Base-by-base conservation (phyloP, 2,797 vertebrate genomes). In the Manis javanica region DNA sequence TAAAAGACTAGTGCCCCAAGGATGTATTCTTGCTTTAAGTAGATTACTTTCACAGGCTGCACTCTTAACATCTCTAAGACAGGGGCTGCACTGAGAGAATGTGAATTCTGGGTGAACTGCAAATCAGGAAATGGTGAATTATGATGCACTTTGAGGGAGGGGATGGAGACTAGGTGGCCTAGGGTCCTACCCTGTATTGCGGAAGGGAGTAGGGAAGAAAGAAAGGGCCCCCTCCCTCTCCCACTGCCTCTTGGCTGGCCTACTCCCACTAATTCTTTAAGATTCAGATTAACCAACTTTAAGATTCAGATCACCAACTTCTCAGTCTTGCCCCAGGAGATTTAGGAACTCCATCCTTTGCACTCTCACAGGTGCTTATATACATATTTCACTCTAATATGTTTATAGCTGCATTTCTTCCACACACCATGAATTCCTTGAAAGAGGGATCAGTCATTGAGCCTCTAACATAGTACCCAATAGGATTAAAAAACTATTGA, bases 391-490 rank as follows among this genome's bases (percentile, higher is more conserved):
- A 75, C 87, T 92, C 63, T 94, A 5, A 66, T 83, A 46, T 87
- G 46, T 93, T 92, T 94, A 88, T 75, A 74, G 77, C 53, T 83
- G 57, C 23, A 69, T 63, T 83, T 92, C 64, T 93, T 37, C 49
- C 64, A 82, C 42, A 94, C 61, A 96, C 2, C 68, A 84, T 57
- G 15, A 53, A n/a, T 95, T 96, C 64, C 55, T 91, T 39, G 15
- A 94, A 96, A 95, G 26, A 95, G 89, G 46, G 34, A 61, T 74
- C 37, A 63, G 39, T 75, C 46, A 77, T 57, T 78, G 61, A 88
- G 42, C 14, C 68, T 64, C 21, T 74, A 85, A 59, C 16, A 79
- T 24, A 69, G 16, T 53, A 82, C 9, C 81, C 26, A 69, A 42
- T 31, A 64, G 10, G 39, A 77, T 72, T 78, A 42, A 63, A 15